phyloP scores from a whole-genome alignment of 2,797 vertebrate genomes.

The Sebastes kiyomatsui region DNA sequence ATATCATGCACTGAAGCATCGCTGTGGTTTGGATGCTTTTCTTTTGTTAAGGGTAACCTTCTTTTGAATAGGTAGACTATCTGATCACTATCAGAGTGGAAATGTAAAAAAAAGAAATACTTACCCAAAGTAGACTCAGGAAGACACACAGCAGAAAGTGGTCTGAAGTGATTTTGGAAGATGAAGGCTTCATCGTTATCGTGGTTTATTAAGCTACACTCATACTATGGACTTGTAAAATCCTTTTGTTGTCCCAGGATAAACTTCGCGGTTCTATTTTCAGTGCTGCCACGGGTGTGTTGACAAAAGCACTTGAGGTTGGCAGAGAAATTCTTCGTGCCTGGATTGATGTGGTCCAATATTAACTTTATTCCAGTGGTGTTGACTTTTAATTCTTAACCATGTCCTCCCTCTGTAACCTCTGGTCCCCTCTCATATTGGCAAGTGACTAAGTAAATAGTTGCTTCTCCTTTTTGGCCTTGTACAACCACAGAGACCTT shows the following conservation, averaged over 20 bases:
- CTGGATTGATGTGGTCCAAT: not conserved
- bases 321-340: not conserved
- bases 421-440: constrained; percentile 44
- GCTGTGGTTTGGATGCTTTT: constrained; percentile 16
- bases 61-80: not conserved
- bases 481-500: constrained; percentile 69
- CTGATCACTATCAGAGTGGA: constrained; percentile 2
- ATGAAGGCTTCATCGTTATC: constrained; percentile 26
- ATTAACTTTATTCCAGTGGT: constrained; percentile 30
- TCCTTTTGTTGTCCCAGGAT: not conserved
- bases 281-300: not conserved
- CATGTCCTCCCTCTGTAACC: constrained; percentile 60
- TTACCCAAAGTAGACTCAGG: constrained; percentile 71
- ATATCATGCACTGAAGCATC: not conserved
- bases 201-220: not conserved
- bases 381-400: constrained; percentile 73
- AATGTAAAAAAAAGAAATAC: constrained; percentile 20
- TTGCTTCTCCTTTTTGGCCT: constrained; percentile 74
- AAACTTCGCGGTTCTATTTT: not conserved
- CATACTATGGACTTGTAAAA: not conserved
- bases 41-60: not conserved
- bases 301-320: constrained; percentile 25
- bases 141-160: constrained; percentile 48
- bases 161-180: constrained; percentile 32
- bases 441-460: constrained; percentile 49